Conservation (phyloP, 2,888 invertebrate species). For the Tetramorium bicarinatum region DNA sequence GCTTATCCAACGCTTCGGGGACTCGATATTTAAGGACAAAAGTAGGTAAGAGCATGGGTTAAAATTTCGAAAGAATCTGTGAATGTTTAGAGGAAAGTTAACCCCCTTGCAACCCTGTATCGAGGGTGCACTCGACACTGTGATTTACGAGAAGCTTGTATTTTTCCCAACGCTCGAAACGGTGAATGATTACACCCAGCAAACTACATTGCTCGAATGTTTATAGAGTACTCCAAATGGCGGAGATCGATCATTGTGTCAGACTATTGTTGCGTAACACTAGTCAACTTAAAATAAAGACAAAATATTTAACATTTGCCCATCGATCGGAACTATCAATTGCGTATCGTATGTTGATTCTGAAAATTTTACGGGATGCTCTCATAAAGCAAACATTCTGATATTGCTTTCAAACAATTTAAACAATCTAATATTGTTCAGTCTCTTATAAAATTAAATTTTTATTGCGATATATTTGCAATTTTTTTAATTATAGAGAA, state of each 20-base stretch:
- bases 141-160: constrained; percentile 49
- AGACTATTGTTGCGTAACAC: constrained; percentile 34
- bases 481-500: neutral
- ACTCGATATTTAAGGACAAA: neutral
- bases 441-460: neutral
- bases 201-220: constrained; percentile 54
- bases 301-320: constrained; percentile 18
- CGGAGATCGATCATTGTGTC: constrained; percentile 50
- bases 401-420: too few relatives aligned
- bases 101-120: constrained; percentile 32
- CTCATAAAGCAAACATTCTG: neutral
- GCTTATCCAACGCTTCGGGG: neutral
- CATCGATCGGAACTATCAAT: neutral
- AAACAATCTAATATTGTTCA: neutral
- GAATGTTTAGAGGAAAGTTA: constrained; percentile 37
- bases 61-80: constrained; percentile 36
- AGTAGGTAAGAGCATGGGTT: neutral
- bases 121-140: constrained; percentile 44
- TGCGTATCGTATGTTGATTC: neutral
- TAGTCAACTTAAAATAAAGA: constrained; percentile 32
- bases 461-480: neutral
- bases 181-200: constrained; percentile 52
- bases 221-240: constrained; percentile 51
- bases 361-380: neutral
- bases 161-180: constrained; percentile 54